Evolutionary conservation across 2,888 invertebrate genomes (phyloP), one percentile per base, ranked within the genome.

Genomic region (Limnephilus marmoratus): DNA sequence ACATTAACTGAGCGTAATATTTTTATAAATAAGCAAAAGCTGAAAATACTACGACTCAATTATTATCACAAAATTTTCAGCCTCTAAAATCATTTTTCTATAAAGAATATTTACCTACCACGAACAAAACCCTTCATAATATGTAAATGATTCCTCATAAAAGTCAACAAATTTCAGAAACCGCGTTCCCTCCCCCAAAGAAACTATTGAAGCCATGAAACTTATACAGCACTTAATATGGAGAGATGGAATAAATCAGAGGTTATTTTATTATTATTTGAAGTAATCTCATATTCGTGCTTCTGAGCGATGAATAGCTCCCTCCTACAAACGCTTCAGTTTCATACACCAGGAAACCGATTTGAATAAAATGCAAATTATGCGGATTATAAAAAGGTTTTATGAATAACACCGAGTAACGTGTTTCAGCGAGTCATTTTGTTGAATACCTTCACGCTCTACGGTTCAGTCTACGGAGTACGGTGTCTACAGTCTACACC

Each of bases 261-360:
- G n/a, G 68, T 68, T 68, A 9, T n/a, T 24, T 68, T 68, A 68
- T 68, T 68, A 68, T 68, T 68, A 68, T 68, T 68, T 68, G 68
- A 68, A 68, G n/a, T 68, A 68, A 68, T n/a, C 68, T 68, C 68
- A 68, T 68, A 68, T 68, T 68, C 68, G 68, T 68, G 68, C n/a
- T 68, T 68, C 9, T 24, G 24, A 7, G 68, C 68, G 24, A 68
- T 68, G 68, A 68, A 68, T 68, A 0, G 24, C 68, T 68, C 24
- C 68, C 24, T 68, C 24, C 68, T 9, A n/a, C 68, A 68, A 68
- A 68, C 68, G 68, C n/a, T 68, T 68, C 68, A 68, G 68, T 68
- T 68, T 68, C 24, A 68, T 68, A 24, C n/a, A 24, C 68, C 68
- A 68, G 68, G 68, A 68, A 68, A 68, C 68, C 68, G 68, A 68